Percentiles rank a stretch among this genome's conserved stretches.
Conservation (phyloP, 2,888 invertebrate species). For the Drosophila falleni region DNA sequence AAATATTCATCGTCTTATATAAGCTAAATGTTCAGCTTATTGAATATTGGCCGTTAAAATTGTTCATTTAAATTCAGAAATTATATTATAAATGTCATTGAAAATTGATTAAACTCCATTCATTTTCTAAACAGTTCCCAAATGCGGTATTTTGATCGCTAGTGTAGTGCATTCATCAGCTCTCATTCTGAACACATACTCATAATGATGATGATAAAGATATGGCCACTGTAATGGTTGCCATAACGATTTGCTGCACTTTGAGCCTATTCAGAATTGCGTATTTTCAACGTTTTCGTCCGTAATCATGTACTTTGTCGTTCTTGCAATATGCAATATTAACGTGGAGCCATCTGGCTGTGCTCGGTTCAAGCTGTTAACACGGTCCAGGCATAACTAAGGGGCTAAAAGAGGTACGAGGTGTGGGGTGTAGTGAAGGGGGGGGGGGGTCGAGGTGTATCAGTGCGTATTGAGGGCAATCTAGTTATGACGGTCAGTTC, state of each 20-base stretch:
- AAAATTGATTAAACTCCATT: no score
- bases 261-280: slow-evolving; percentile 59
- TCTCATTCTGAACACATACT: not conserved
- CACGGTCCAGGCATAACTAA: slow-evolving; percentile 4
- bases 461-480: slow-evolving; percentile 29
- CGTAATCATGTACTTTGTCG: slow-evolving; percentile 52
- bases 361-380: slow-evolving; percentile 33
- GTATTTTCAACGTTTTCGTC: slow-evolving; percentile 52
- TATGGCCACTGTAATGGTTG: not conserved
- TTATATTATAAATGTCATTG: no score
- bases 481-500: slow-evolving; percentile 50
- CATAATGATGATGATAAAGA: slow-evolving; percentile 31
- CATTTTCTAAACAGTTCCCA: no score
- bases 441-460: slow-evolving; percentile 13
- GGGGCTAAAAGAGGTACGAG: not conserved
- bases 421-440: no score
- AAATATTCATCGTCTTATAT: no score
- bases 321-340: slow-evolving; percentile 56
- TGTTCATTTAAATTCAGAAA: no score
- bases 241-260: slow-evolving; percentile 62
- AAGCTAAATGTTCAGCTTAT: no score
- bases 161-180: slow-evolving; percentile 24
- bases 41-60: no score
- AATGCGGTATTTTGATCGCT: not conserved
- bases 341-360: slow-evolving; percentile 31